Evolutionary conservation across 2,888 invertebrate species (phyloP).

Genomic region (Didymodactylos carnosus): DNA sequence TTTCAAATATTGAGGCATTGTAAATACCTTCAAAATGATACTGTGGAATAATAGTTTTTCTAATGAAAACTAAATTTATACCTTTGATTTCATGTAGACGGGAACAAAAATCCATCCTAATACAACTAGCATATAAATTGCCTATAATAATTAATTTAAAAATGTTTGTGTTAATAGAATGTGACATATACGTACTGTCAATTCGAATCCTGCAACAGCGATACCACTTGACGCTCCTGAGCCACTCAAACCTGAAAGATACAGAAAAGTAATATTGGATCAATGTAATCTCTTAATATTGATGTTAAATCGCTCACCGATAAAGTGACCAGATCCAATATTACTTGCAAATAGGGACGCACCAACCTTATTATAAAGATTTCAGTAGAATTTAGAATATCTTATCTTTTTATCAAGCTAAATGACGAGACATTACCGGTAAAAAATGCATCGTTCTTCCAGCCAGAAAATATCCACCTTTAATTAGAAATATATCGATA

Average conservation of each 20-base stretch:
- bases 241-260: constrained; percentile 23
- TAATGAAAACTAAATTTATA: background rate
- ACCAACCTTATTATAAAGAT: constrained; percentile 25
- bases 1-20: constrained; percentile 41
- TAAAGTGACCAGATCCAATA: constrained; percentile 36
- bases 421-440: no score
- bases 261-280: no score
- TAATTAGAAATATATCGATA: background rate
- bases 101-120: constrained; percentile 33
- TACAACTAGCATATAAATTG: constrained; percentile 30
- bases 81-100: constrained; percentile 33
- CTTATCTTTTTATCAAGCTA: no score
- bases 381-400: background rate
- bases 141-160: constrained; percentile 30
- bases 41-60: background rate
- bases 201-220: constrained; percentile 32
- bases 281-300: no score
- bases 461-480: constrained; percentile 37
- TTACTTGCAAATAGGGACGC: constrained; percentile 36
- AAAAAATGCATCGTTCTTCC: constrained; percentile 38
- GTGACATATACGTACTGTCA: constrained; percentile 25
- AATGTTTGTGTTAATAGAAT: background rate
- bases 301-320: no score
- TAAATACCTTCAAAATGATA: constrained; percentile 28
- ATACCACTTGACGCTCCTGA: constrained; percentile 35